A percentile compares a stretch with the other conserved stretches of the same genome.
phyloP scores from a whole-genome alignment of 2,113 vertebrate genomes.

The Actenoides hombroni region DNA sequence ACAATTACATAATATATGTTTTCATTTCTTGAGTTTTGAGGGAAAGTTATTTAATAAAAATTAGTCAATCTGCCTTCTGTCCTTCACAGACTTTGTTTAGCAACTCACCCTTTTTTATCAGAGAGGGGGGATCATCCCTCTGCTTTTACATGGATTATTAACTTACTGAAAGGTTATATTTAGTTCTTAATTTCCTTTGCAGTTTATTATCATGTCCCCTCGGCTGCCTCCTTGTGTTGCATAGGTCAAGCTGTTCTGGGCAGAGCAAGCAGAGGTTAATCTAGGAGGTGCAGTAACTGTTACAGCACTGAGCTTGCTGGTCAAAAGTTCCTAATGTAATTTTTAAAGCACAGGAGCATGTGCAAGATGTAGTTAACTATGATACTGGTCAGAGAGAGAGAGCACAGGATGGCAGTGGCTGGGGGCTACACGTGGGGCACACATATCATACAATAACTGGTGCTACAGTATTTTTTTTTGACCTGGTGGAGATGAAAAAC shows the following conservation, averaged over 20 bases:
- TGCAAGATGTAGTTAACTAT: background rate
- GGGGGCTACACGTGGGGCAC: background rate
- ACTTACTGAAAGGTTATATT: background rate
- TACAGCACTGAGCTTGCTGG: background rate
- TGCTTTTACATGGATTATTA: background rate
- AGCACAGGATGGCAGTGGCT: background rate
- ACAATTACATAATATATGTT: accelerated
- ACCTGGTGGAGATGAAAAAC: background rate
- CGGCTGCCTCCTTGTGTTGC: background rate
- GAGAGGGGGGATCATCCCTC: background rate
- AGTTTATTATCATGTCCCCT: background rate
- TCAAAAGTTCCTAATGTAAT: background rate
- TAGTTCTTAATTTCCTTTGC: background rate
- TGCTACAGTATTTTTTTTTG: background rate
- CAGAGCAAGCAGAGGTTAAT: background rate
- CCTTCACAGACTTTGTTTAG: background rate
- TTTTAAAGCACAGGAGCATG: background rate
- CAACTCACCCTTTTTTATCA: background rate
- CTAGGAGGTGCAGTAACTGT: background rate
- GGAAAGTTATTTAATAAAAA: background rate
- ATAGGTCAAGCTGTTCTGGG: background rate
- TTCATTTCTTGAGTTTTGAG: background rate
- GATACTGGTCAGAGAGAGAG: background rate
- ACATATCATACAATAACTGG: background rate
- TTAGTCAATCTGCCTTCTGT: background rate